Conservation (phyloP, 2,888 invertebrate species). For the Epirrhoe alternata region DNA sequence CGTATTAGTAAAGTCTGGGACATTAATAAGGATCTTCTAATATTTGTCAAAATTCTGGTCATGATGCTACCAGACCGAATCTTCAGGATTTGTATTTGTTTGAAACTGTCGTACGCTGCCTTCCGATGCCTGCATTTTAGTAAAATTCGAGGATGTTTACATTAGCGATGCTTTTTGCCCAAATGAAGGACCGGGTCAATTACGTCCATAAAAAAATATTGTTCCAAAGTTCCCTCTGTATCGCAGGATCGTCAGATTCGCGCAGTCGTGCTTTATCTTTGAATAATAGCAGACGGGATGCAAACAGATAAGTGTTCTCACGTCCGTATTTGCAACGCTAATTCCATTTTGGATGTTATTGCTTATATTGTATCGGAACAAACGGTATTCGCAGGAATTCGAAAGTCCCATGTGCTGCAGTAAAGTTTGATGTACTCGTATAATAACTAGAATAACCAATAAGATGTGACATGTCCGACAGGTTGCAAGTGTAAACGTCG, state of each 20-base stretch:
- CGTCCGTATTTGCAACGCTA: slow-evolving; percentile 43
- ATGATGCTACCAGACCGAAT: too few species aligned
- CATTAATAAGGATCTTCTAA: too few species aligned
- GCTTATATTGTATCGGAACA: slow-evolving; percentile 22
- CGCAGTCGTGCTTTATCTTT: slow-evolving; percentile 67
- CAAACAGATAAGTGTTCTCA: slow-evolving; percentile 56
- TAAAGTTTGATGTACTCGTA: not conserved
- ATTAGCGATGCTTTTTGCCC: too few species aligned
- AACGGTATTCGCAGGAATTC: not conserved
- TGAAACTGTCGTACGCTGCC: too few species aligned
- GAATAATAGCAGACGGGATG: slow-evolving; percentile 67
- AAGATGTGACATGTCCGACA: too few species aligned
- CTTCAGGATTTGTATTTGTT: too few species aligned
- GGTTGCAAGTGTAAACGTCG: too few species aligned
- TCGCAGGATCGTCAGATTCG: slow-evolving; percentile 55
- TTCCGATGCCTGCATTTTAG: too few species aligned
- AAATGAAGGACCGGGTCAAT: not conserved
- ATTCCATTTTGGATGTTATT: slow-evolving; percentile 35
- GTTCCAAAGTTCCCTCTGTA: slow-evolving; percentile 14
- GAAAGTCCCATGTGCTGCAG: not conserved
- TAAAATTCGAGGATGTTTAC: too few species aligned
- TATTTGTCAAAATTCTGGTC: too few species aligned
- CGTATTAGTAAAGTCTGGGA: too few species aligned
- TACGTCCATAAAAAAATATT: not conserved
- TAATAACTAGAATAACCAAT: too few species aligned